phyloP scores from a whole-genome alignment of 2,888 invertebrate species.

The Ypsolopha scabrella region DNA sequence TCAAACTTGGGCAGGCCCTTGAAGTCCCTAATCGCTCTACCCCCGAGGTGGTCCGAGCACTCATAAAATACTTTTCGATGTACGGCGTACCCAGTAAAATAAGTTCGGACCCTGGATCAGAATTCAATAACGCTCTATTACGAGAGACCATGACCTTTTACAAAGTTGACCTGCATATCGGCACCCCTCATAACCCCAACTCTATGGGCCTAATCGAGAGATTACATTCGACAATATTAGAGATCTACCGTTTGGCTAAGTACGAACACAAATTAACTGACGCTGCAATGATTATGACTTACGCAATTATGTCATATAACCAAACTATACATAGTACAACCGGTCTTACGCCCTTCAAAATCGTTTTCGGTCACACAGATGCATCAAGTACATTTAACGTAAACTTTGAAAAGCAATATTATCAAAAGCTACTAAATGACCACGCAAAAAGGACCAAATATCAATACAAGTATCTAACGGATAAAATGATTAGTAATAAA shows the following conservation, averaged over 20 bases:
- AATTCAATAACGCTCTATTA: constrained; percentile 10
- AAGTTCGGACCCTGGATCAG: constrained; percentile 8
- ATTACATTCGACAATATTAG: constrained; percentile 7
- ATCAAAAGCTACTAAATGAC: too few relatives aligned
- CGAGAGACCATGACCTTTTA: constrained; percentile 7
- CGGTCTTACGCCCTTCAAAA: too few relatives aligned
- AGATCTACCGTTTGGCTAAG: not conserved
- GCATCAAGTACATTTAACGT: too few relatives aligned
- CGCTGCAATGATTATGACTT: constrained; percentile 3
- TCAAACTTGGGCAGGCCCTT: constrained; percentile 2
- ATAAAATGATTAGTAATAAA: too few relatives aligned
- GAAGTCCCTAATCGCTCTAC: constrained; percentile 4
- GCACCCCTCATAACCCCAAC: constrained; percentile 14
- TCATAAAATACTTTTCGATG: constrained; percentile 12
- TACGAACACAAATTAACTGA: not conserved
- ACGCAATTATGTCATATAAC: constrained; percentile 13
- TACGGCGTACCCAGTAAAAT: constrained; percentile 13
- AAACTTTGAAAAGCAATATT: too few relatives aligned
- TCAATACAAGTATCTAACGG: too few relatives aligned
- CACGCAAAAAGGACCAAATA: too few relatives aligned
- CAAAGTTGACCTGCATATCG: constrained; percentile 14
- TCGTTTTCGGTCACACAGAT: too few relatives aligned
- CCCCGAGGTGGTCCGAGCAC: constrained; percentile 10
- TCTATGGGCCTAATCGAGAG: constrained; percentile 15
- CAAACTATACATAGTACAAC: constrained; percentile 11